Evolutionary conservation across 2,888 invertebrate genomes (phyloP).

Genomic region (Sarcophaga subvicina): DNA sequence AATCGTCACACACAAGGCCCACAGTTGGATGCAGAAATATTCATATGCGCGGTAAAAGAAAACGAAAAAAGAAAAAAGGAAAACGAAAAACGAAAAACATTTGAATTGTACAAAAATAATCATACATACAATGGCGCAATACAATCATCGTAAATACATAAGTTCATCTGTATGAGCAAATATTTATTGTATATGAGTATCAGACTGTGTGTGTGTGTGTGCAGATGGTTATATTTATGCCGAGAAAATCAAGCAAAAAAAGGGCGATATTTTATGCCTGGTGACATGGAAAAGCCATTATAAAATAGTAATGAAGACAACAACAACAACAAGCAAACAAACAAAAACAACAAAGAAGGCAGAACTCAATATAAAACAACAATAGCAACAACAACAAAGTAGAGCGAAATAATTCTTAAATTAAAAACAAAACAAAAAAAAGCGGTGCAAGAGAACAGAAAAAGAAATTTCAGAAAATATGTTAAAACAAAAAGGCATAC

Average conservation of each 20-base stretch:
- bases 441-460: not conserved
- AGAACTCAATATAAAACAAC: conserved; percentile 25
- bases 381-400: not conserved
- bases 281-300: conserved; percentile 69
- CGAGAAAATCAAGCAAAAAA: conserved; percentile 19
- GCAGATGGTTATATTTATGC: not conserved
- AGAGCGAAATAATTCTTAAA: conserved; percentile 41
- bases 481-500: not conserved
- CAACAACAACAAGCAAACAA: conserved; percentile 19
- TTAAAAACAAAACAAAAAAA: conserved; percentile 46
- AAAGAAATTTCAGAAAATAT: conserved; percentile 40
- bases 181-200: not conserved
- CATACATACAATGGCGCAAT: conserved; percentile 28
- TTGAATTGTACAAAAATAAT: conserved; percentile 8
- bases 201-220: not conserved
- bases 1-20: too few relatives aligned
- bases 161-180: not conserved
- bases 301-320: conserved; percentile 67
- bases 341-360: conserved; percentile 11
- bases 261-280: conserved; percentile 66
- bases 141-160: not conserved
- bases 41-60: conserved; percentile 3
- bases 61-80: not conserved
- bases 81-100: not conserved
- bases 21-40: conserved; percentile 33